Percentiles rank a stretch among this genome's conserved stretches.
Conservation (phyloP, 1,140 invertebrate species). For the Lamellibrachia luymesi region DNA sequence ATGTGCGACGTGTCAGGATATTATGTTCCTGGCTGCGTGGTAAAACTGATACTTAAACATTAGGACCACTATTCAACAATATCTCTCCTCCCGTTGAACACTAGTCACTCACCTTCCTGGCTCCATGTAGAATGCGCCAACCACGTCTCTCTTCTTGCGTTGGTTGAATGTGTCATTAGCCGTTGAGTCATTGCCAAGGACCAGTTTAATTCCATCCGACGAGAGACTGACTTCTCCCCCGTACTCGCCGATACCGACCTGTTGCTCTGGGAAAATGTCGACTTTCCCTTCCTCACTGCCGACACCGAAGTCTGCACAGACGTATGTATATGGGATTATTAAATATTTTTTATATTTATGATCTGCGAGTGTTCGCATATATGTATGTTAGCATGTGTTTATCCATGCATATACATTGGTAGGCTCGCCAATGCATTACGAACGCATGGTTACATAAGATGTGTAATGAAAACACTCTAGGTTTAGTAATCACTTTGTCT, state of each 20-base stretch:
- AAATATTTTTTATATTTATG: not conserved
- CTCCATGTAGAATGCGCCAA: not conserved
- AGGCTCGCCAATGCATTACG: too few species aligned
- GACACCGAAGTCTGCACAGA: not conserved
- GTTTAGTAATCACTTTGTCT: too few species aligned
- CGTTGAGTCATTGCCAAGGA: not conserved
- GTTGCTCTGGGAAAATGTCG: not conserved
- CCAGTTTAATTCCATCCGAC: not conserved
- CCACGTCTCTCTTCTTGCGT: not conserved
- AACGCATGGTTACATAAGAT: too few species aligned
- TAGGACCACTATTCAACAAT: too few species aligned
- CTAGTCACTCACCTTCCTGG: not conserved
- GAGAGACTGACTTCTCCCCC: not conserved
- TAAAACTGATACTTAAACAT: too few species aligned
- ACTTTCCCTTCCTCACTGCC: not conserved
- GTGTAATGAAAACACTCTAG: too few species aligned
- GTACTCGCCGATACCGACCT: not conserved
- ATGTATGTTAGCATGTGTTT: too few species aligned
- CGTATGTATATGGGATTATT: not conserved
- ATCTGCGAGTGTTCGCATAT: too few species aligned
- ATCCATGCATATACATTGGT: too few species aligned
- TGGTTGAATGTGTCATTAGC: not conserved
- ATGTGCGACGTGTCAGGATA: too few species aligned
- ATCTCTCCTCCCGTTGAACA: not conserved
- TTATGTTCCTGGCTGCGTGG: too few species aligned